Evolutionary conservation across 2,888 invertebrate genomes (phyloP).

Genomic region (Eucriotettix oculatus): DNA sequence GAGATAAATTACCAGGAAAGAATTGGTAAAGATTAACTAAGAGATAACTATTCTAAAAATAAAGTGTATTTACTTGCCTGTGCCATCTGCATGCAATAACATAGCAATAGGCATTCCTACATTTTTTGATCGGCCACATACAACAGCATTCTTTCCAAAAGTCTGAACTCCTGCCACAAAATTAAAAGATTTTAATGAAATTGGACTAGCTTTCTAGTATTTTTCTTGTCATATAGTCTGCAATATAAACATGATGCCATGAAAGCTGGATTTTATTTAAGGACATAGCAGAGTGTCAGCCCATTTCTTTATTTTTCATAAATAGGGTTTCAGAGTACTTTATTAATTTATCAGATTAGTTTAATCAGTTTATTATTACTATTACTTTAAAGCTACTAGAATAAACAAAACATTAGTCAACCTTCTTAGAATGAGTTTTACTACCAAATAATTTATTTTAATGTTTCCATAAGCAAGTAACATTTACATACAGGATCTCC

Average conservation of each 20-base stretch:
- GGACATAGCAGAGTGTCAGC: too few relatives aligned
- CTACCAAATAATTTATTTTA: background rate
- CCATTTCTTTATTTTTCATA: too few relatives aligned
- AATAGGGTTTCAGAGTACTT: too few relatives aligned
- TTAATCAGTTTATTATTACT: background rate
- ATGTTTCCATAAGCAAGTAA: background rate
- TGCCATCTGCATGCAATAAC: slow-evolving; percentile 61
- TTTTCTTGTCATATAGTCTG: too few relatives aligned
- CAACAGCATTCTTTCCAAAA: slow-evolving; percentile 71
- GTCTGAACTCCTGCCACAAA: slow-evolving; percentile 45
- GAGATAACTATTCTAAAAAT: background rate
- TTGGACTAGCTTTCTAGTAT: too few relatives aligned
- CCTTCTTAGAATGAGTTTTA: background rate
- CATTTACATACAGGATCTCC: background rate
- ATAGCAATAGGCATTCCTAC: slow-evolving; percentile 82
- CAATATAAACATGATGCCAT: too few relatives aligned
- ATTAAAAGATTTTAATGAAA: too few relatives aligned
- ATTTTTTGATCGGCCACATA: slow-evolving; percentile 81
- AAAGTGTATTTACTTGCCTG: slow-evolving; percentile 30
- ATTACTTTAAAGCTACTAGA: background rate
- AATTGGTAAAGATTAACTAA: background rate
- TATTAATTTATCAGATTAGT: too few relatives aligned
- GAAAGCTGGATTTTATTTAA: too few relatives aligned
- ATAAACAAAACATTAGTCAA: background rate
- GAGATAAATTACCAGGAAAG: too few relatives aligned